phyloP scores from a whole-genome alignment of 2,888 invertebrate species.

The Rhabditoides inermis region DNA sequence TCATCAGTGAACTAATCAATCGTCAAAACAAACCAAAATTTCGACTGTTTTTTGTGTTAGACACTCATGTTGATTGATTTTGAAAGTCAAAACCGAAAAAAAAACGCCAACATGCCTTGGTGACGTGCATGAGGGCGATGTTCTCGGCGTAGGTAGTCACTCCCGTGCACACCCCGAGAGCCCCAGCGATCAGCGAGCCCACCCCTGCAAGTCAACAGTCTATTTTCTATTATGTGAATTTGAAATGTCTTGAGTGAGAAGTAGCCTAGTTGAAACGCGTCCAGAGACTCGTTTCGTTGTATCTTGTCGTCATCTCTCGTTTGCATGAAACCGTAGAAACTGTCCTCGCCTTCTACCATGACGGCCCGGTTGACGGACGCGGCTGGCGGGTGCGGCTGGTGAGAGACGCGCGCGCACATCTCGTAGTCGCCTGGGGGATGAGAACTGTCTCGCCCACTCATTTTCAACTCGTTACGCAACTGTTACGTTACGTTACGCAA shows the following conservation, averaged over 20 bases:
- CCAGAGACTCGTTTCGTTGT: too few relatives aligned
- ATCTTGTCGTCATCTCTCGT: not conserved
- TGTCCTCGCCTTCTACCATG: constrained; percentile 23
- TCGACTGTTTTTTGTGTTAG: not conserved
- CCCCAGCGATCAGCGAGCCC: constrained; percentile 28
- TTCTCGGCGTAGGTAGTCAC: constrained; percentile 42
- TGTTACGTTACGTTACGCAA: constrained; percentile 13
- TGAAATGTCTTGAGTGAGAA: not conserved
- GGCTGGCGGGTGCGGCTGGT: constrained; percentile 25
- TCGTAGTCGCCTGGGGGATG: constrained; percentile 6
- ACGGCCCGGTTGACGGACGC: constrained; percentile 30
- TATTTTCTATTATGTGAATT: not conserved
- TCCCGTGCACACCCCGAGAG: constrained; percentile 37
- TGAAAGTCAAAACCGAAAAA: too few relatives aligned
- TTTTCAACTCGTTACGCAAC: too few relatives aligned
- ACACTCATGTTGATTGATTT: too few relatives aligned
- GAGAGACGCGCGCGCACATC: constrained; percentile 15
- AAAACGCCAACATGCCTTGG: constrained; percentile 10
- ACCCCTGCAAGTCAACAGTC: constrained; percentile 14
- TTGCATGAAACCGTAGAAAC: not conserved
- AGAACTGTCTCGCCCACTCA: not conserved
- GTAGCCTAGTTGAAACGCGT: constrained; percentile 1
- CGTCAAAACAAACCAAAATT: too few relatives aligned
- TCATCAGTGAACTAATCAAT: too few relatives aligned
- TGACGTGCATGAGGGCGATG: constrained; percentile 40